Base-by-base conservation (phyloP, 2,888 invertebrate genomes). In the Apodemia mormo region DNA sequence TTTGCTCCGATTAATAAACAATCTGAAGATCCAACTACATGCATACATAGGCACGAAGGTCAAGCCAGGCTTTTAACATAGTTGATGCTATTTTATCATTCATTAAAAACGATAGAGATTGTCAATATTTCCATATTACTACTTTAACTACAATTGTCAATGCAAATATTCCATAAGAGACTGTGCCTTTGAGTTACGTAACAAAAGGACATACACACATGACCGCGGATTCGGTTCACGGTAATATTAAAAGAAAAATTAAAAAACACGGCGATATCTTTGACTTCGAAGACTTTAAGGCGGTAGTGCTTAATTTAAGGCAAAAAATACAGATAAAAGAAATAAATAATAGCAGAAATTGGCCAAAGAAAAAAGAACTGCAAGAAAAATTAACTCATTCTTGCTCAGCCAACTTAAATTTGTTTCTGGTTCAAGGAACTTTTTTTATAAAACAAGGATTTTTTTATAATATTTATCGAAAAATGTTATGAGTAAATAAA, bases 381-480 rank as follows among this genome's bases (percentile, higher is more conserved):
- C 54, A 54, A n/a, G 52, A 54, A 54, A 54, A n/a, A 54, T 54
- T n/a, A 54, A 54, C 54, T 54, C 54, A 54, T 54, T 54, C 22
- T 22, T 54, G 54, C 54, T 54, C 54, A 52, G 52, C 52, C 12
- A 52, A 52, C n/a, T 52, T 52, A 52, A 52, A n/a, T 52, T 52
- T 52, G 12, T 52, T 52, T 52, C 52, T 52, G 52, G 52, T n/a
- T 52, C 52, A 52, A 52, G 14, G n/a, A 52, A 52, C n/a, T 33
- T 52, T 52, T 52, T 52, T 52, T 52, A 52, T n/a, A 52, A 52
- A n/a, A 52, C 52, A n/a, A 52, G 52, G n/a, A 1, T n/a, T 54
- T 54, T 54, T 22, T 54, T 54, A 54, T 54, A 54, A 54, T 54
- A 54, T 54, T 14, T 22, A 22, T 22, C 22, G 22, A 54, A 54